These are phyloP conservation scores for Ganaspis sp. DNA, from an alignment of 1,140 invertebrate genomes.

Conservation along the genomic window DNA sequence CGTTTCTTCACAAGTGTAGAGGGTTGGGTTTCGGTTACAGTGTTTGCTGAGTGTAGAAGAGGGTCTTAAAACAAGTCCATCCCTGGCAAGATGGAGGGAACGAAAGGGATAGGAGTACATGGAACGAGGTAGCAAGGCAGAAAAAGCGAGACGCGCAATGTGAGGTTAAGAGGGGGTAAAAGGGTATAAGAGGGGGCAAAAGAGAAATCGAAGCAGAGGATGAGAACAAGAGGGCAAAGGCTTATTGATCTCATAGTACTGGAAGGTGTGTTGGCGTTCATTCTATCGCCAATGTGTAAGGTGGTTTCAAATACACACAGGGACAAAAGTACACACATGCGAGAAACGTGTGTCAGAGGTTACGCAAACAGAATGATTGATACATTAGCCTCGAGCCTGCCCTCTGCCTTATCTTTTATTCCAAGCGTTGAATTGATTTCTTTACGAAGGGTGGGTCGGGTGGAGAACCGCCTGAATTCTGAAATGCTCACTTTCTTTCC, in stretches of 20 bases:
- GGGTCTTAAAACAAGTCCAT: slow-evolving; percentile 16
- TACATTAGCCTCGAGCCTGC: slow-evolving; percentile 51
- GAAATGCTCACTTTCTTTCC: slow-evolving; percentile 14
- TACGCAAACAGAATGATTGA: slow-evolving; percentile 61
- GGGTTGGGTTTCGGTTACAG: not conserved
- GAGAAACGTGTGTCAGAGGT: slow-evolving; percentile 49
- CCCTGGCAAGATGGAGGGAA: slow-evolving; percentile 22
- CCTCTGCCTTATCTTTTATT: slow-evolving; percentile 44
- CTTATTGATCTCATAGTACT: slow-evolving; percentile 46
- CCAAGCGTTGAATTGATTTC: slow-evolving; percentile 50
- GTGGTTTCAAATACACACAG: slow-evolving; percentile 1
- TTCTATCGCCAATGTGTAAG: slow-evolving; percentile 14
- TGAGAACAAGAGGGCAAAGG: slow-evolving; percentile 37
- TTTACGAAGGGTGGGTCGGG: slow-evolving; percentile 30
- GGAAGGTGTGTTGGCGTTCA: slow-evolving; percentile 2
- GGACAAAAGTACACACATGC: not conserved
- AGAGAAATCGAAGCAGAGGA: slow-evolving; percentile 39
- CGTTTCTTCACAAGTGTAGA: not conserved
- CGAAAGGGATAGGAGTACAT: slow-evolving; percentile 32
- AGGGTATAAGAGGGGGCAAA: slow-evolving; percentile 46
- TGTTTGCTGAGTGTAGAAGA: not conserved
- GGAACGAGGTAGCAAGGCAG: slow-evolving; percentile 40
- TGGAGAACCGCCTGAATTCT: slow-evolving; percentile 31
- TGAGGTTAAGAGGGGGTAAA: slow-evolving; percentile 47
- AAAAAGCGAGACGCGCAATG: slow-evolving; percentile 9